Evolutionary conservation across 2,888 invertebrate genomes (phyloP), one percentile per base, ranked within the genome.

Genomic region (Brenthis hecate): DNA sequence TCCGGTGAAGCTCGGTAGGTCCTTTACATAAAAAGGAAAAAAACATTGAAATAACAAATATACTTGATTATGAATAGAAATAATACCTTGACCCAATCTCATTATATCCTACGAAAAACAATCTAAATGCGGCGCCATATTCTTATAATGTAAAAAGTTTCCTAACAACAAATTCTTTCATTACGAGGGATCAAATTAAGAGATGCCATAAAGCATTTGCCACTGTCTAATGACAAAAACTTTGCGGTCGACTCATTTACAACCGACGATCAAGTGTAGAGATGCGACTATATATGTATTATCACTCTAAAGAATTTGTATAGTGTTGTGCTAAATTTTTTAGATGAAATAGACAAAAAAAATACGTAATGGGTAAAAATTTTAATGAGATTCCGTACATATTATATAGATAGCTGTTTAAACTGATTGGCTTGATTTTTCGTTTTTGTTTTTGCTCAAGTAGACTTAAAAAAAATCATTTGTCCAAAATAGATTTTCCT

Each of bases 131-230:
- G 14, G 43, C 43, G 43, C 63, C 54, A 36, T 60, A 68, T 36
- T 69, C 16, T 28, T 61, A 16, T 69, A 53, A 69, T 69, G 56
- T 47, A 57, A 43, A 61, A 69, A 70, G 56, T 63, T 70, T 51
- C 11, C 23, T 48, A 14, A 32, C 28, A 60, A 54, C 60, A 58
- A 71, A 72, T 71, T 66, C 61, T 72, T 72, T 69, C 66, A 72
- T 70, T 63, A 65, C 56, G 32, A 47, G 23, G 56, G 60, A 70
- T 70, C 66, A 62, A 72, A 72, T 72, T 71, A 72, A 69, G 63
- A 62, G 71, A 72, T 65, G 56, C 68, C 65, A 68, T 72, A 66
- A 69, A 71, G 61, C 62, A 69, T 66, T 66, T 66, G 23, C 57
- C 55, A 63, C 51, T 62, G 61, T 65, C 66, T 71, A 58, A 70